Base-by-base conservation (phyloP, 2,888 invertebrate genomes). In the Camponotus fellah region DNA sequence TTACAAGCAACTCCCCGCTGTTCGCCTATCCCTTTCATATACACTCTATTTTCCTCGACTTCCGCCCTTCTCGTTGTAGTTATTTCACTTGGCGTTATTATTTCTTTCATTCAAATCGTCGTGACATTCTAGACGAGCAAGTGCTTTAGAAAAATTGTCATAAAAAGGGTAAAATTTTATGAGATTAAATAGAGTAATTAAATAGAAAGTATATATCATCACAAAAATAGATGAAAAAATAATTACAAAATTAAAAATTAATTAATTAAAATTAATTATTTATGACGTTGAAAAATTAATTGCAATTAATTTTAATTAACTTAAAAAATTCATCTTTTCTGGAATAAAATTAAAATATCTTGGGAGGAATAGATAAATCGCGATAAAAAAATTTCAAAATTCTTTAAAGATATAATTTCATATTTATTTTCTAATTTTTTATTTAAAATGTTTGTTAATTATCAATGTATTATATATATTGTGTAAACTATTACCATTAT, bases 41-140 rank as follows among this genome's bases (percentile, higher is more conserved):
- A 71, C 34, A 56, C 53, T 82, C 53, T 43, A 65, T 82, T 81
- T 71, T 83, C 64, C 64, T 71, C 72, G 26, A 26, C 60, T 80
- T 80, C 34, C 60, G 46, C 26, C 9, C 10, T 71, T 8, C 32
- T n/a, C 43, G 46, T 71, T 46, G 8, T 60, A 60, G 79, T 60
- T 60, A 71, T 5, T 34, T n/a, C 40, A 56, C 53, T n/a, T 58
- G 12, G 37, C 60, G 72, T 71, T 71, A 71, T 79, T 79, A 79
- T 71, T 79, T 79, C 34, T 71, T 72, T 72, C 26, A 34, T 60
- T 34, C 32, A 43, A 12, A 43, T 69, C 26, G 37, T 80, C n/a
- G 58, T 32, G 69, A 32, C 46, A 43, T 26, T 58, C 6, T 37
- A 49, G 14, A 4, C 14, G 32, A 56, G 5, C 34, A 26, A 80